Conservation (phyloP, 2,888 invertebrate genomes). For the Cactoblastis cactorum region DNA sequence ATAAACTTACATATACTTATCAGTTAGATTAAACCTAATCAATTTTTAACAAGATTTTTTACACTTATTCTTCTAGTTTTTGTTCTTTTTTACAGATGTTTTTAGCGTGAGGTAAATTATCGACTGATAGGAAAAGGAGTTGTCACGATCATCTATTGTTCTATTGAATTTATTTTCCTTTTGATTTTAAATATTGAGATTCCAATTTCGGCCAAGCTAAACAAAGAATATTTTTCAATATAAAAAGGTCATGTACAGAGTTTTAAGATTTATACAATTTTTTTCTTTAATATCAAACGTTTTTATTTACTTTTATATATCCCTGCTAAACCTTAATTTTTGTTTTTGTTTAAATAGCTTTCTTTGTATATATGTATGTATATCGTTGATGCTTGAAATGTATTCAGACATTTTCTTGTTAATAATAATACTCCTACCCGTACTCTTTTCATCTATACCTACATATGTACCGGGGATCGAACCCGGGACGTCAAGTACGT, state of each 20-base stretch:
- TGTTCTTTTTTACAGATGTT: conserved; percentile 34
- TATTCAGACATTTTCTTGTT: too few relatives aligned
- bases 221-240: not conserved
- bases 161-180: conserved; percentile 12
- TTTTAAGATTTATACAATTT: too few relatives aligned
- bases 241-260: not conserved
- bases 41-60: not conserved
- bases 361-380: too few relatives aligned
- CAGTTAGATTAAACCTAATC: not conserved
- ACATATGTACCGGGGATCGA: too few relatives aligned
- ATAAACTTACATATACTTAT: not conserved
- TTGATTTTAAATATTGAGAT: conserved; percentile 1
- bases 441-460: too few relatives aligned
- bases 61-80: conserved; percentile 27
- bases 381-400: too few relatives aligned
- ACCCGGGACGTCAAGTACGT: too few relatives aligned
- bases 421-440: too few relatives aligned
- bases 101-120: conserved; percentile 33
- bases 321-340: too few relatives aligned
- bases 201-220: conserved; percentile 1
- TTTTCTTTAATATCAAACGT: too few relatives aligned
- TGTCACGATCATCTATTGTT: conserved; percentile 16
- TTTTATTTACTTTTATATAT: too few relatives aligned
- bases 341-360: too few relatives aligned
- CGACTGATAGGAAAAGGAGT: conserved; percentile 25